Base-by-base conservation (phyloP, 2,797 vertebrate genomes). In the Bucorvus abyssinicus region DNA sequence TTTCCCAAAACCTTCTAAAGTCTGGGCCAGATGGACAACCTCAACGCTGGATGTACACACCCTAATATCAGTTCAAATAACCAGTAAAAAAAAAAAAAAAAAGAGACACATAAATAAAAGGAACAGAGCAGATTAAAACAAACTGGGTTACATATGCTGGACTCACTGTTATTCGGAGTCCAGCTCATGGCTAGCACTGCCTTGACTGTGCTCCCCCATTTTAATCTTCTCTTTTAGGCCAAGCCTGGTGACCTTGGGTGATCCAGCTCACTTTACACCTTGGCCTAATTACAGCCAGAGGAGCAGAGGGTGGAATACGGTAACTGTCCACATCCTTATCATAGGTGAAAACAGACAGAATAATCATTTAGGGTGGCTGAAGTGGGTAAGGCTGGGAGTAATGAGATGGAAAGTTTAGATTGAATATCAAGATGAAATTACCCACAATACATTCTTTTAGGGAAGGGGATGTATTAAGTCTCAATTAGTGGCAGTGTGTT, bases 351-450 rank as follows among this genome's bases (percentile, higher is more conserved):
- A 53, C n/a, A 88, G 76, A 23, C 38, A 0, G 55, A 47, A 53
- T 61, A 84, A 80, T 92, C 87, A 59, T 93, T 89, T 47, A 93
- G 60, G 67, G 38, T 76, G 76, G 60, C 53, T 80, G 57, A 60
- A 71, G 57, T 53, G 67, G 65, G 64, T 64, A 78, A 81, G 34
- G 20, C 65, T 65, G 42, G 23, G 69, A 91, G 73, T 81, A 95
- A 96, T 86, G 82, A 96, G 57, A 91, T 78, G 79, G 87, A 95
- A 96, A 90, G 65, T 93, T 96, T 93, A 94, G 84, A 93, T 52
- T 86, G 65, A 90, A 57, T 90, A 93, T 89, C 23, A 69, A 93
- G 87, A 76, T 93, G 94, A 95, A 94, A 95, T 95, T 95, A 92
- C 73, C 70, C 75, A 81, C n/a, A 84, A 78, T 78, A 67, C 57